Conservation (phyloP, 2,888 invertebrate genomes). For the Microctonus brassicae region DNA sequence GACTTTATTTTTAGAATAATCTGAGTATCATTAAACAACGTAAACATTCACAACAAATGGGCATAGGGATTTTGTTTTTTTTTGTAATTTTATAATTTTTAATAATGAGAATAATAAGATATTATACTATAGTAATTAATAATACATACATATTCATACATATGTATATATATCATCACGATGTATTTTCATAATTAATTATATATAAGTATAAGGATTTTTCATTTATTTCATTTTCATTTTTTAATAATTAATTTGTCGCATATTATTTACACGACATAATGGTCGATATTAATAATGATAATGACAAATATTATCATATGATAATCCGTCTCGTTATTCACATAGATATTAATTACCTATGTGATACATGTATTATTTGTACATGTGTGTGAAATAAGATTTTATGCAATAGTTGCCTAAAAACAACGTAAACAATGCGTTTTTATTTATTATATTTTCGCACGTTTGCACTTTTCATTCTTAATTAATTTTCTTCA, state of each 20-base stretch:
- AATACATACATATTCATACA: conserved; percentile 49
- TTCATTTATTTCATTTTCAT: conserved; percentile 45
- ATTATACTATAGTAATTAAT: conserved; percentile 57
- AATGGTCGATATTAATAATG: conserved; percentile 44
- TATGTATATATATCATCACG: conserved; percentile 46
- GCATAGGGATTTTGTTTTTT: conserved; percentile 52
- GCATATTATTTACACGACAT: conserved; percentile 32
- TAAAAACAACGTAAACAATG: conserved; percentile 50
- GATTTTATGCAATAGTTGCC: conserved; percentile 50
- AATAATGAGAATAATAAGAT: conserved; percentile 45
- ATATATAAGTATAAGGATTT: conserved; percentile 53
- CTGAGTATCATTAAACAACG: conserved; percentile 63
- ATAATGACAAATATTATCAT: conserved; percentile 40
- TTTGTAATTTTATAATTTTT: conserved; percentile 43
- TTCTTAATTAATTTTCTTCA: conserved; percentile 3
- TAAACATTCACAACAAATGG: conserved; percentile 65
- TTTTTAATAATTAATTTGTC: conserved; percentile 40
- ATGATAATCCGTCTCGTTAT: conserved; percentile 37
- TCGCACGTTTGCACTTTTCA: conserved; percentile 20
- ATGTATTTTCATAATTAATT: conserved; percentile 40
- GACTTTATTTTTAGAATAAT: conserved; percentile 64
- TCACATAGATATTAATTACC: conserved; percentile 21
- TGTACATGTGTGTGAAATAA: conserved; percentile 53
- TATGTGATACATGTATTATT: conserved; percentile 29
- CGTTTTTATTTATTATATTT: conserved; percentile 38